These are phyloP conservation scores for Sinosuthora webbiana DNA, from an alignment of 2,113 vertebrate genomes.

Conservation along the genomic window DNA sequence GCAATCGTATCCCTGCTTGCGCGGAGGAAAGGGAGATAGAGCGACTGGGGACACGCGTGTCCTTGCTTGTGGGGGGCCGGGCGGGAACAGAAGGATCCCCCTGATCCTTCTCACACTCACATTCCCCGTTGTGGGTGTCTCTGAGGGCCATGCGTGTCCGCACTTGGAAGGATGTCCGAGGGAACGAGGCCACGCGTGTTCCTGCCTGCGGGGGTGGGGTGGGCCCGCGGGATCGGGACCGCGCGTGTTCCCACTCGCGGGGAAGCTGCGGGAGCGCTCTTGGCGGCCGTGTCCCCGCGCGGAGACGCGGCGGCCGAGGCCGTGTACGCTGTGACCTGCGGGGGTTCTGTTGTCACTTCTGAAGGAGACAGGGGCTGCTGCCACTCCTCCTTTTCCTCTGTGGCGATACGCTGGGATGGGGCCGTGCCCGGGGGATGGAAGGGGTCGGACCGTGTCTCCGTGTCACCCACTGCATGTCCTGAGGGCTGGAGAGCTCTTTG, in stretches of 20 bases:
- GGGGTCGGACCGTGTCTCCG: rapidly evolving
- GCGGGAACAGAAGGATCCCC: background rate
- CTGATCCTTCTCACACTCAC: no score
- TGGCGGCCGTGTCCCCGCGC: no score
- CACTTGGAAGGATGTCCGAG: rapidly evolving
- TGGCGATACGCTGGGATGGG: rapidly evolving
- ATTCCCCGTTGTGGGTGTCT: no score
- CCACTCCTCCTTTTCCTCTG: rapidly evolving
- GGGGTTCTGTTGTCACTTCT: background rate
- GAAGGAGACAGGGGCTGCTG: background rate
- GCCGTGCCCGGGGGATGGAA: background rate
- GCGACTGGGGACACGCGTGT: rapidly evolving
- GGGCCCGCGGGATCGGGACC: background rate
- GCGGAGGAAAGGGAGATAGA: background rate
- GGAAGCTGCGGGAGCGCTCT: background rate
- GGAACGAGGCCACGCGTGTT: background rate
- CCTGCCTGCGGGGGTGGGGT: no score
- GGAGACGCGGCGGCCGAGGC: background rate
- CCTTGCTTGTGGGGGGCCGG: no score
- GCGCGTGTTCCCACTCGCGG: background rate
- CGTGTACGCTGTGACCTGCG: rapidly evolving
- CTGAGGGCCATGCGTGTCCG: background rate
- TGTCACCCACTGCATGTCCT: background rate
- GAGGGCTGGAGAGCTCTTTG: background rate
- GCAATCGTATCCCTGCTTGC: background rate